phyloP scores from a whole-genome alignment of 2,888 invertebrate genomes.

The Carabus problematicus region DNA sequence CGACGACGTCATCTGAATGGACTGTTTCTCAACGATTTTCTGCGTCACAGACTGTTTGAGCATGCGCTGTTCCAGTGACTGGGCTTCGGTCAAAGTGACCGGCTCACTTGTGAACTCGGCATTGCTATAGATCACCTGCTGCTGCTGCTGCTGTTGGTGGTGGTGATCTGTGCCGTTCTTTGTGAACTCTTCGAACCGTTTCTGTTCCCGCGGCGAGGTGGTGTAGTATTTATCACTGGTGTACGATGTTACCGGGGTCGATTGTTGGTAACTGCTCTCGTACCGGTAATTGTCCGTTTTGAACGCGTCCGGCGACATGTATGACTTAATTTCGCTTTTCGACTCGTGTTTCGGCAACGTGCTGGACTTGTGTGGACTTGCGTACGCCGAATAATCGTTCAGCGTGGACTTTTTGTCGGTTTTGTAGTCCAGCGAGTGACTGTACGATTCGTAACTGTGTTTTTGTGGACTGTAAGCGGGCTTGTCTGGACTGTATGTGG shows the following conservation, averaged over 20 bases:
- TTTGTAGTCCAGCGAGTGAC: conserved; percentile 54
- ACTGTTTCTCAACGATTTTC: conserved; percentile 72
- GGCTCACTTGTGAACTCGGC: conserved; percentile 55
- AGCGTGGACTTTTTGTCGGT: conserved; percentile 44
- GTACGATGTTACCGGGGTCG: conserved; percentile 47
- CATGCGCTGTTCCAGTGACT: conserved; percentile 68
- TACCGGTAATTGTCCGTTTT: conserved; percentile 56
- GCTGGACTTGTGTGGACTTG: conserved; percentile 8
- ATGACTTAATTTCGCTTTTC: conserved; percentile 49
- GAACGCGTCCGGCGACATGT: conserved; percentile 57
- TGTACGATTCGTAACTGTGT: conserved; percentile 46
- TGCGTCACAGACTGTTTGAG: conserved; percentile 73
- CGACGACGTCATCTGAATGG: conserved; percentile 67
- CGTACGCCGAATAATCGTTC: conserved; percentile 19
- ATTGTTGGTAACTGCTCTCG: conserved; percentile 47
- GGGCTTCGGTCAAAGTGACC: conserved; percentile 59
- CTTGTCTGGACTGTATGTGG: conserved; percentile 26
- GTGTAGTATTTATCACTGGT: conserved; percentile 56
- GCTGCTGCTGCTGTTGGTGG: too few species aligned
- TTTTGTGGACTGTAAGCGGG: conserved; percentile 13
- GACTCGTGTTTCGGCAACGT: conserved; percentile 29
- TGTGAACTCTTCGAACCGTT: conserved; percentile 34
- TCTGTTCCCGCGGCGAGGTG: conserved; percentile 48
- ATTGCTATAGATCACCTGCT: conserved; percentile 53
- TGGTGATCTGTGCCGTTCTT: conserved; percentile 46